phyloP scores from a whole-genome alignment of 2,797 vertebrate species.

The Platalea minor region DNA sequence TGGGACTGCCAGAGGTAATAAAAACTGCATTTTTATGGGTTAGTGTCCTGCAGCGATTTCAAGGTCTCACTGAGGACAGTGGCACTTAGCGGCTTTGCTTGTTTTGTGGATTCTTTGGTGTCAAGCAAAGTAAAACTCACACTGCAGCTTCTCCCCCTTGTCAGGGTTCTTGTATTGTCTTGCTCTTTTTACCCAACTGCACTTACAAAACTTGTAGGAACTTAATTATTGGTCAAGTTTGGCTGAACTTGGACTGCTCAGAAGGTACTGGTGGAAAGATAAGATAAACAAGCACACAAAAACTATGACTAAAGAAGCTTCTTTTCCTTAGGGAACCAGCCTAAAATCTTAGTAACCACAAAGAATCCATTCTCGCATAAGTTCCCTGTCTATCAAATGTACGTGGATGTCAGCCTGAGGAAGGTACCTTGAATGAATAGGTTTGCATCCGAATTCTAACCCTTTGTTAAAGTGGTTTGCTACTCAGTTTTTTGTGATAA shows the following conservation, averaged over 20 bases:
- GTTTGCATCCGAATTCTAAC: not conserved
- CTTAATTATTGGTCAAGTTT: not conserved
- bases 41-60: not conserved
- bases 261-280: not conserved
- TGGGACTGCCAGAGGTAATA: not conserved
- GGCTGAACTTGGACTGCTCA: not conserved
- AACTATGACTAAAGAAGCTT: not conserved
- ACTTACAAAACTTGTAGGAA: not conserved
- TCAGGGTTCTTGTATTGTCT: accelerated
- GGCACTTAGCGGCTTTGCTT: not conserved
- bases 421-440: not conserved
- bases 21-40: not conserved
- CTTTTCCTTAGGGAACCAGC: not conserved
- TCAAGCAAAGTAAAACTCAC: not conserved
- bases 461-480: not conserved
- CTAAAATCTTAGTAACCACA: not conserved
- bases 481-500: not conserved
- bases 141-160: not conserved
- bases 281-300: not conserved
- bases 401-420: not conserved
- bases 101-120: not conserved
- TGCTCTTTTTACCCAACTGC: not conserved
- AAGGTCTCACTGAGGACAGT: not conserved
- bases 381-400: not conserved
- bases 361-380: accelerated